These are phyloP conservation scores for Pseudochaenichthys georgianus DNA, from an alignment of 2,797 vertebrate species.

Conservation along the genomic window DNA sequence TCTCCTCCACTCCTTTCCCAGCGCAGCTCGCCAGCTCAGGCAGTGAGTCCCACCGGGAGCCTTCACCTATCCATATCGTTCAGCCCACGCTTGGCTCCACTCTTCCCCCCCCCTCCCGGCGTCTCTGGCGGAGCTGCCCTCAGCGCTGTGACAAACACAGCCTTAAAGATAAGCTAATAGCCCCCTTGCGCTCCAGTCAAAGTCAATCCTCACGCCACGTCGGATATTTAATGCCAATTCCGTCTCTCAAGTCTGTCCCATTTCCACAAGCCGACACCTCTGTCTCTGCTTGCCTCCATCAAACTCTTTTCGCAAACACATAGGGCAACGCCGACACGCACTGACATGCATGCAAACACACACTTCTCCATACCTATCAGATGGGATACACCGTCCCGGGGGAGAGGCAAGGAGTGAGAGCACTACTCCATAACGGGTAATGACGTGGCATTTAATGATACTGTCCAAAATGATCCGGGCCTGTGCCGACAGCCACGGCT, in stretches of 20 bases:
- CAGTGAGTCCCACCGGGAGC: slow-evolving; percentile 93
- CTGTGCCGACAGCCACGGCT: slow-evolving; percentile 91
- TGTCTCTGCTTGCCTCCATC: slow-evolving; percentile 66
- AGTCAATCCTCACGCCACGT: slow-evolving; percentile 93
- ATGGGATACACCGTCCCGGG: slow-evolving; percentile 73
- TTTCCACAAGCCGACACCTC: slow-evolving; percentile 60
- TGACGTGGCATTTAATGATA: slow-evolving; percentile 99
- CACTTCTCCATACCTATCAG: slow-evolving; percentile 73
- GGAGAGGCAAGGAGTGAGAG: slow-evolving; percentile 83
- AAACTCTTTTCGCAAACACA: slow-evolving; percentile 61
- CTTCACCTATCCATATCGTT: slow-evolving; percentile 99
- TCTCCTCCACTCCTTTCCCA: slow-evolving; percentile 81
- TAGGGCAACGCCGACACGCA: slow-evolving; percentile 46
- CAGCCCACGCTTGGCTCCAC: slow-evolving; percentile 86
- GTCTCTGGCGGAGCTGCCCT: slow-evolving; percentile 88
- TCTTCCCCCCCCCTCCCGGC: slow-evolving; percentile 71
- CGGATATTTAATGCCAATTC: slow-evolving; percentile 98
- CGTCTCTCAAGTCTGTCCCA: slow-evolving; percentile 85
- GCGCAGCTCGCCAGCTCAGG: slow-evolving; percentile 80
- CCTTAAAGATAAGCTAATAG: slow-evolving; percentile 93
- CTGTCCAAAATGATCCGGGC: slow-evolving; percentile 98
- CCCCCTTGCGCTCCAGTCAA: slow-evolving; percentile 89
- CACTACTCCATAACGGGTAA: slow-evolving; percentile 95
- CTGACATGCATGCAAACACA: slow-evolving; percentile 70
- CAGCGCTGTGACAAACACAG: slow-evolving; percentile 96